Percentiles rank a stretch among this genome's conserved stretches.
Evolutionary conservation across 2,888 invertebrate genomes (phyloP).

Genomic region (Lypha dubia): DNA sequence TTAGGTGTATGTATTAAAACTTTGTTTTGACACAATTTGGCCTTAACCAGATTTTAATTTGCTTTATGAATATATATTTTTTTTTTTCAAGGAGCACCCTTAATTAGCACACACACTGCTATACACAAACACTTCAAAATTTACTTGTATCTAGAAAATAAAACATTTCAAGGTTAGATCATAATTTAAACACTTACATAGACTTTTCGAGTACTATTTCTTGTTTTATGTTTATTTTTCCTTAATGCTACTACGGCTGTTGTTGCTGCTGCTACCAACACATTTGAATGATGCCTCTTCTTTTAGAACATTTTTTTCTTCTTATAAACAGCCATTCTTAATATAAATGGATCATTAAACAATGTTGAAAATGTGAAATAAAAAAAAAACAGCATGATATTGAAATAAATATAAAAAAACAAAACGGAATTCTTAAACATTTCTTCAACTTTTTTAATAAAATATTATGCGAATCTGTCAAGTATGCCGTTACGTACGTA

Average conservation of each 20-base stretch:
- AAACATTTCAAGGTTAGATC: constrained; percentile 68
- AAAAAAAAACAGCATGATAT: neutral
- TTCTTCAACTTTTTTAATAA: constrained; percentile 52
- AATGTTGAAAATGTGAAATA: constrained; percentile 40
- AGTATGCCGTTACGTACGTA: constrained; percentile 12
- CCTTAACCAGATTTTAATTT: no score
- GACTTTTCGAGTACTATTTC: constrained; percentile 42
- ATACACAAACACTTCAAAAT: neutral
- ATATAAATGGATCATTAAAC: constrained; percentile 60
- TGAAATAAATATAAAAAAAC: neutral
- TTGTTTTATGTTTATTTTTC: constrained; percentile 23
- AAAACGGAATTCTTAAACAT: constrained; percentile 16
- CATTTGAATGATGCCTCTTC: constrained; percentile 11
- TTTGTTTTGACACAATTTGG: no score
- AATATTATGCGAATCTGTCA: constrained; percentile 44
- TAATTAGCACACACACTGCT: constrained; percentile 19
- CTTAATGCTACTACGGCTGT: neutral
- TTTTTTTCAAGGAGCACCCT: constrained; percentile 32
- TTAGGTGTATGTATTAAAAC: no score
- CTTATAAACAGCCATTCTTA: constrained; percentile 8
- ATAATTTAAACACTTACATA: constrained; percentile 65
- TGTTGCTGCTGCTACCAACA: neutral
- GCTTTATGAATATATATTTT: no score
- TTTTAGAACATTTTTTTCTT: constrained; percentile 1
- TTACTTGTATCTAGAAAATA: constrained; percentile 41